phyloP scores from a whole-genome alignment of 2,888 invertebrate genomes.

The Volucella bombylans region DNA sequence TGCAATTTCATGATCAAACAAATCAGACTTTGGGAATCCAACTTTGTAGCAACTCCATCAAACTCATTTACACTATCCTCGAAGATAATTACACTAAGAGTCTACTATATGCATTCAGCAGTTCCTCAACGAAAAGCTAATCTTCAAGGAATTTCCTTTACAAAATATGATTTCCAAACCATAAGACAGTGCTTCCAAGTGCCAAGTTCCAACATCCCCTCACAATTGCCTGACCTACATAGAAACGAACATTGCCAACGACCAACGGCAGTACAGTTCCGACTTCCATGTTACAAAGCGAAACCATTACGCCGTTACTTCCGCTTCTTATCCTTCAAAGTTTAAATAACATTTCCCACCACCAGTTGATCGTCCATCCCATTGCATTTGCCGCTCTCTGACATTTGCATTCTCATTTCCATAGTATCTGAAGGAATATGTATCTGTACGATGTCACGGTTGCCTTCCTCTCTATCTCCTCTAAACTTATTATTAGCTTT shows the following conservation, averaged over 20 bases:
- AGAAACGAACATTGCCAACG: too few species aligned
- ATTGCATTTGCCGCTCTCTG: constrained; percentile 12
- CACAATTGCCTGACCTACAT: too few species aligned
- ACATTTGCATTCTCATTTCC: constrained; percentile 56
- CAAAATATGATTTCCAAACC: constrained; percentile 34
- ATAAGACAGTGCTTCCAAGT: neutral
- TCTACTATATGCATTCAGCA: neutral
- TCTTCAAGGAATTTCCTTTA: constrained; percentile 39
- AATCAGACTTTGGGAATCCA: too few species aligned
- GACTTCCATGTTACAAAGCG: constrained; percentile 45
- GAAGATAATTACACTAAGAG: constrained; percentile 18
- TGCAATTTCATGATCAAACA: too few species aligned
- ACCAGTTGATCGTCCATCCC: constrained; percentile 41
- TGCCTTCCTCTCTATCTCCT: constrained; percentile 17
- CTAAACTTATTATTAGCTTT: constrained; percentile 69
- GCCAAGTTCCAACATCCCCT: neutral
- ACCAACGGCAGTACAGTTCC: constrained; percentile 11
- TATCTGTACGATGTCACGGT: constrained; percentile 23
- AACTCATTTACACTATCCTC: neutral
- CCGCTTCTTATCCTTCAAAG: constrained; percentile 60
- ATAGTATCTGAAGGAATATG: constrained; percentile 20
- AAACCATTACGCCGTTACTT: constrained; percentile 43
- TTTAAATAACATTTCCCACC: constrained; percentile 65
- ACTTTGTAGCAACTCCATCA: neutral
- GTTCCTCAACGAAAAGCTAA: constrained; percentile 14